phyloP scores from a whole-genome alignment of 92 coral and sea anemone species.

The Palythoa grandiflora region DNA sequence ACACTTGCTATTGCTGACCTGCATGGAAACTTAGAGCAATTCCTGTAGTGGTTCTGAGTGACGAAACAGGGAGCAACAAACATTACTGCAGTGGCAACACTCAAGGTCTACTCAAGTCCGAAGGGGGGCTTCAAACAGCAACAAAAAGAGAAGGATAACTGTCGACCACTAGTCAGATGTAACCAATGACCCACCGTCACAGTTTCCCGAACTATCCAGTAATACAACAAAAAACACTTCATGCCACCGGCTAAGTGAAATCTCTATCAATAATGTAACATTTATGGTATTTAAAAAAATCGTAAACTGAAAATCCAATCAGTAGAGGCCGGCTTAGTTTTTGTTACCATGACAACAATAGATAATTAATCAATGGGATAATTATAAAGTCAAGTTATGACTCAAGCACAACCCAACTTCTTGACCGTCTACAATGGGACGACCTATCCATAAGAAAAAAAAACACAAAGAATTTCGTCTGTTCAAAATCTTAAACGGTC shows the following conservation, averaged over 20 bases:
- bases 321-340: background rate
- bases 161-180: slow-evolving; percentile 36
- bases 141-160: slow-evolving; percentile 31
- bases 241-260: background rate
- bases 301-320: background rate
- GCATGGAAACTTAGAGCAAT: slow-evolving; percentile 33
- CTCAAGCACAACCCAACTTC: too few species aligned
- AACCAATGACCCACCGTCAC: background rate
- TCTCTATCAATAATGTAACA: background rate
- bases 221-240: background rate
- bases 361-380: background rate
- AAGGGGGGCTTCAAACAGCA: slow-evolving; percentile 46
- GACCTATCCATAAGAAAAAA: too few species aligned
- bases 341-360: background rate
- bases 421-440: too few species aligned
- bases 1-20: slow-evolving; percentile 57
- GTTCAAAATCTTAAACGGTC: too few species aligned
- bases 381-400: too few species aligned
- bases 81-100: slow-evolving; percentile 27
- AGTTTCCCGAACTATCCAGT: background rate
- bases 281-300: background rate
- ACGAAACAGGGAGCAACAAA: slow-evolving; percentile 33
- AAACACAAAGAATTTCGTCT: too few species aligned
- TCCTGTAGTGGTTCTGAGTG: slow-evolving; percentile 32
- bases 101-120: slow-evolving; percentile 49